phyloP scores from a whole-genome alignment of 2,797 vertebrate species.

The Eospalax fontanierii region DNA sequence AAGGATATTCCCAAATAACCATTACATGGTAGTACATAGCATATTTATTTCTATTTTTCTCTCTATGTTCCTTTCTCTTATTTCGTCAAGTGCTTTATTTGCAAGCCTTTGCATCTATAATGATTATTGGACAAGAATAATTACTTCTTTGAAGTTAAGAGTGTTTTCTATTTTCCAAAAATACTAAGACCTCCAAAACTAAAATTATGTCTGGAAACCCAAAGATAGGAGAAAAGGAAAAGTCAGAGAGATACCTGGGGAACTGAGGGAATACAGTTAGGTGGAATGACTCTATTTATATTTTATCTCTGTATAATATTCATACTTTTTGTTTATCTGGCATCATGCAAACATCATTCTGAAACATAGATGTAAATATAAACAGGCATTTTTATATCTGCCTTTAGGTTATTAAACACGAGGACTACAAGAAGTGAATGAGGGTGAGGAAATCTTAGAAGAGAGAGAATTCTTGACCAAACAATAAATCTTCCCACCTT shows the following conservation, averaged over 20 bases:
- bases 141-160: background rate
- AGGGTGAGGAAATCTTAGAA: background rate
- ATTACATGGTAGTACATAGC: background rate
- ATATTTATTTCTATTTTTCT: constrained; percentile 32
- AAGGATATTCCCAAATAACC: constrained; percentile 2
- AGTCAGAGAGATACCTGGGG: background rate
- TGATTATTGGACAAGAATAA: background rate
- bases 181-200: background rate
- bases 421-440: background rate
- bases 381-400: background rate
- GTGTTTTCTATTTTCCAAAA: background rate
- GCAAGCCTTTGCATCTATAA: background rate
- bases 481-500: background rate
- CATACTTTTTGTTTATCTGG: background rate
- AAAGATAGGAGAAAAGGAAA: background rate
- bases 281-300: background rate
- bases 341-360: background rate
- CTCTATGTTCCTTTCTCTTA: background rate
- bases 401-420: background rate
- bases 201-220: background rate
- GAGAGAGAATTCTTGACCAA: background rate
- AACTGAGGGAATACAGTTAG: background rate
- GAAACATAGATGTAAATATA: background rate
- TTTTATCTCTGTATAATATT: background rate
- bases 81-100: background rate